Base-by-base conservation (phyloP, 1,140 invertebrate species). In the Harlomillsia oculata region DNA sequence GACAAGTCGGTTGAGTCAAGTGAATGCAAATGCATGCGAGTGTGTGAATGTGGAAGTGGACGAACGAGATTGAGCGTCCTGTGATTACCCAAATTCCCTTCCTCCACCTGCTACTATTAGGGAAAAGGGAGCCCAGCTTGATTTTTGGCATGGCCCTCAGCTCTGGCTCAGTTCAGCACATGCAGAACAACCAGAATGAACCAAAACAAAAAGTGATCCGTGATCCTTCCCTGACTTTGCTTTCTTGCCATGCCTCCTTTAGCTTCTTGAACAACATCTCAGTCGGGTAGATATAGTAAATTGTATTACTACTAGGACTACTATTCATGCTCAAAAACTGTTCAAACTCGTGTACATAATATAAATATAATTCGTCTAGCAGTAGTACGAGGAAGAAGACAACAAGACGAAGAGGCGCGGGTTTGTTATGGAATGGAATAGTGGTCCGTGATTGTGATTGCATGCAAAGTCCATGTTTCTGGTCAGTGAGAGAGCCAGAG, bases 181-280 rank as follows among this genome's bases (percentile, higher is more conserved):
- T 56, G 53, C 53, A 56, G 53, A 56, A 56, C 44, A 46, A 48
- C 29, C 29, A 30, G 20, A n/a, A 30, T 48, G n/a, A 48, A 48
- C n/a, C n/a, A n/a, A n/a, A n/a, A n/a, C n/a, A n/a, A n/a, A n/a
- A n/a, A n/a, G n/a, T n/a, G n/a, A n/a, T n/a, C n/a, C n/a, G n/a
- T n/a, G n/a, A n/a, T n/a, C n/a, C n/a, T n/a, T n/a, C n/a, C n/a
- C n/a, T n/a, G n/a, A n/a, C n/a, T n/a, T n/a, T n/a, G n/a, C n/a
- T n/a, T n/a, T n/a, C n/a, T n/a, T n/a, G n/a, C n/a, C n/a, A n/a
- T n/a, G 34, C 4, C 5, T 9, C 14, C 34, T 48, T 48, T 48
- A 14, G 18, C 18, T 48, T 16, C 5, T 48, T 4, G n/a, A 20
- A 40, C 14, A n/a, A 5, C n/a, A 20, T 16, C 6, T 16, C 5